phyloP scores from a whole-genome alignment of 2,888 invertebrate genomes.

The Euplexia lucipara region DNA sequence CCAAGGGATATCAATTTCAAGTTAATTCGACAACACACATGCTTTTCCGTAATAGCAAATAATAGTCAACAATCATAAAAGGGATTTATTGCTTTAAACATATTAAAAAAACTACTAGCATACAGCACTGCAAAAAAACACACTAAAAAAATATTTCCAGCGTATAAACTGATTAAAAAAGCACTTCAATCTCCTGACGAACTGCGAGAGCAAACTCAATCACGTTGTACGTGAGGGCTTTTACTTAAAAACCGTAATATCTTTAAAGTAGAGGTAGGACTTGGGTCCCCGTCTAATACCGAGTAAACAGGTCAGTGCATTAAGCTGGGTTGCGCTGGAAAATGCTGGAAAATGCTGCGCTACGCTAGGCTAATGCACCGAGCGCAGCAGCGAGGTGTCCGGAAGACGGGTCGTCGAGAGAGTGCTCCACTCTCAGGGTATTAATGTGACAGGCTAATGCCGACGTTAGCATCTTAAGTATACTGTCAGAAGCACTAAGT shows the following conservation, averaged over 20 bases:
- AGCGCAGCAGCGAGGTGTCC: slow-evolving; percentile 44
- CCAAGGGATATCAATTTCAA: too few species aligned
- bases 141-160: slow-evolving; percentile 17
- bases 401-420: slow-evolving; percentile 32
- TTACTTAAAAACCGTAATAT: slow-evolving; percentile 47
- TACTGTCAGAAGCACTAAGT: slow-evolving; percentile 7
- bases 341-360: slow-evolving; percentile 13
- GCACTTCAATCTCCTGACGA: slow-evolving; percentile 43
- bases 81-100: too few species aligned
- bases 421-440: slow-evolving; percentile 31
- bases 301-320: slow-evolving; percentile 54
- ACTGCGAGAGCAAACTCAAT: slow-evolving; percentile 42
- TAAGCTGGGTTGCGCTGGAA: slow-evolving; percentile 36
- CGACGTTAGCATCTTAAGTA: slow-evolving; percentile 14
- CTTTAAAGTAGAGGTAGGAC: slow-evolving; percentile 29
- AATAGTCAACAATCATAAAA: too few species aligned
- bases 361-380: slow-evolving; percentile 43
- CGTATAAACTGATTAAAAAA: slow-evolving; percentile 34
- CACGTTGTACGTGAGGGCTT: slow-evolving; percentile 30
- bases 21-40: too few species aligned
- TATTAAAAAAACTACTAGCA: too few species aligned
- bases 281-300: slow-evolving; percentile 29
- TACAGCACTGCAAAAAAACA: background rate
- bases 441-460: slow-evolving; percentile 24
- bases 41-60: too few species aligned